These are phyloP conservation scores for Cygnus atratus DNA, from an alignment of 2,113 vertebrate species.

Conservation along the genomic window DNA sequence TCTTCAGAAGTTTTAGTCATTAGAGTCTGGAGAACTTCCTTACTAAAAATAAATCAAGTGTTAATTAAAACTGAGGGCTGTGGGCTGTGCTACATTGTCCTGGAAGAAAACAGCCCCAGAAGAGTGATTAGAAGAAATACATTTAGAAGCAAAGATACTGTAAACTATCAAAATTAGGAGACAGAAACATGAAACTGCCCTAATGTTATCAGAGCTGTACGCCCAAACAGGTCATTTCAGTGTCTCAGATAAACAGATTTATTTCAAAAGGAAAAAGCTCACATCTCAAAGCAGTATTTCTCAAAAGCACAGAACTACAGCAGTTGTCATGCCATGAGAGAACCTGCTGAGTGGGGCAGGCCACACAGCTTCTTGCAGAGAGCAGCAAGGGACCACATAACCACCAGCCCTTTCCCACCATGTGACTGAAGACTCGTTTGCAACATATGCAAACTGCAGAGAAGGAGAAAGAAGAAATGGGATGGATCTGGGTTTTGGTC, in stretches of 20 bases:
- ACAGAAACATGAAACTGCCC: background rate
- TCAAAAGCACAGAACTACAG: background rate
- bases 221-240: background rate
- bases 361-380: background rate
- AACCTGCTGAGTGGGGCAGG: background rate
- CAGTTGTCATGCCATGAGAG: background rate
- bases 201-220: background rate
- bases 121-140: background rate
- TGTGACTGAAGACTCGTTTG: background rate
- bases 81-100: background rate
- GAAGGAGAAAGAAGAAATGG: background rate
- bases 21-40: background rate
- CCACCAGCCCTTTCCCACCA: background rate
- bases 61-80: background rate
- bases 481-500: background rate
- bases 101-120: background rate
- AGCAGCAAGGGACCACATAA: background rate
- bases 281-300: background rate
- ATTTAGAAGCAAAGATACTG: background rate
- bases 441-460: fast-evolving
- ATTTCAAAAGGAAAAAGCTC: background rate
- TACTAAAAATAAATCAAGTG: background rate
- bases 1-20: background rate
- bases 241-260: background rate
- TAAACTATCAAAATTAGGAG: background rate